Base-by-base conservation (phyloP, 1,140 invertebrate genomes). In the Notospermus geniculatus region DNA sequence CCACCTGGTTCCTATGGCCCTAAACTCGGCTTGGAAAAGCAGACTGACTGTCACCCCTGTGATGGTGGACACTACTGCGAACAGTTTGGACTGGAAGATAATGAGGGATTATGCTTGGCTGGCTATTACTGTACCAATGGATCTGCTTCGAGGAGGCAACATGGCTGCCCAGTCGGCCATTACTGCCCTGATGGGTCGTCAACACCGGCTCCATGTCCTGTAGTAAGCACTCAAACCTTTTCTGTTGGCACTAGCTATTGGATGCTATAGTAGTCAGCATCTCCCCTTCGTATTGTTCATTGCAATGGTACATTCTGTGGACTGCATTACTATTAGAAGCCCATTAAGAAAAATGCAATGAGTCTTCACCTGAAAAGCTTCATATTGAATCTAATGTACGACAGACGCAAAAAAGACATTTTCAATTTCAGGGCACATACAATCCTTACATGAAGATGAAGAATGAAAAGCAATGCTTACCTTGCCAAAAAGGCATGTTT, bases 91-190 rank as follows among this genome's bases (percentile, higher is more conserved):
- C 66, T 78, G 0, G 59, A 54, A 0, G 55, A 58, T 29, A 60
- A 36, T 36, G 32, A 36, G 32, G 32, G 71, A 43, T 63, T 57
- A 4, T 77, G 73, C 68, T 57, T 39, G 46, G 72, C 63, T 29
- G 70, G 70, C 1, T 76, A 73, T 59, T 77, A 68, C 67, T 77
- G 75, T 67, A 65, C 63, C 11, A 62, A 63, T 41, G 75, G 75
- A 2, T 74, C 73, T 2, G 66, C 60, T 41, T 70, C 74, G 1
- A 59, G 54, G 4, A 65, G 65, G 19, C 64, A 68, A 55, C 68
- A 65, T 28, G 59, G 76, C 5, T 77, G 75, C 70, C 64, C 75
- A 17, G 23, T 54, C 5, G 75, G 75, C 45, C 64, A 70, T 52
- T 77, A 62, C 60, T 77, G 75, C 60, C 72, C 71, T 11, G 22